Base-by-base conservation (phyloP, 2,113 vertebrate species). In the Sciurus niger region DNA sequence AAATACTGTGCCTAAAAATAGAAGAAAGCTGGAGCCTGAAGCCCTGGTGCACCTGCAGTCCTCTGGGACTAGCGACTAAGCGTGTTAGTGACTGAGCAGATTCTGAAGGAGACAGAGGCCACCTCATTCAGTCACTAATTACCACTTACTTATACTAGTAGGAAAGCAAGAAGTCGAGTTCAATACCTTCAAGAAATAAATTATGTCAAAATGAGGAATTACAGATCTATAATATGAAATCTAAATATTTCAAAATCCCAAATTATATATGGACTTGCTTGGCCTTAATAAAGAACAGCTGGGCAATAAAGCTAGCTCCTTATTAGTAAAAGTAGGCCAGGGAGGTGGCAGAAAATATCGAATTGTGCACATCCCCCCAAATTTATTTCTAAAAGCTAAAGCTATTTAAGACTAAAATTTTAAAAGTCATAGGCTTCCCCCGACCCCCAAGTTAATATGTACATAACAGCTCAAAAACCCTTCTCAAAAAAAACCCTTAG, bases 251-350 rank as follows among this genome's bases (percentile, higher is more conserved):
- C 46, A 0, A 55, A 96, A 94, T 74, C 82, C 53, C 65, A 60
- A 84, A 93, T 80, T 63, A 34, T 80, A 95, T 89, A 85, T 46
- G 37, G 82, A 90, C 30, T 63, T 82, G 74, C 77, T 78, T 82
- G 88, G 80, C 70, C 93, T 94, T 96, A 94, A 94, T 86, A 74
- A 95, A 89, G 73, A 90, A 74, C 55, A 96, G 73, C 73, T 92
- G 67, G 40, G 67, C 77, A 78, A 63, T 0, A 80, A 51, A 30
- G 30, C 48, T 67, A 40, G 30, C 14, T 85, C 51, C 60, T 97
- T 72, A 53, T 58, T 58, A 73, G 20, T n/a, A 70, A 89, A 96
- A 90, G 0, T 3, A 93, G 91, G 85, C 83, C 78, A 74, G 80
- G 79, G 92, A 87, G 72, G 63, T 37, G 65, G 68, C 89, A 93